Evolutionary conservation across 2,888 invertebrate species (phyloP).

Genomic region (Diarsia brunnea): DNA sequence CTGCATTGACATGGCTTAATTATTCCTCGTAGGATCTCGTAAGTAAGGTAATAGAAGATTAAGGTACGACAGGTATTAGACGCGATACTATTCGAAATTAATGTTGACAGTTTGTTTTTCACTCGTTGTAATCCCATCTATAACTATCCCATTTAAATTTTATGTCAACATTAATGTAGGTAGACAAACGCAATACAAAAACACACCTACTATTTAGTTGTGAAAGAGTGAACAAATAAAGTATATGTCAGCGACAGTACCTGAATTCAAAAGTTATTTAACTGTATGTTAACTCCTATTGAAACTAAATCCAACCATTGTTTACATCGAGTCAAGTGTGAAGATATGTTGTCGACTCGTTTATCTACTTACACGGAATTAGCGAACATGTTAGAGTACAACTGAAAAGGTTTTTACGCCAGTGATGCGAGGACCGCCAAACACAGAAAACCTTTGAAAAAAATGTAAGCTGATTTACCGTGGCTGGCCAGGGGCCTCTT

Average conservation of each 20-base stretch:
- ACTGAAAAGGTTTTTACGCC: conserved; percentile 85
- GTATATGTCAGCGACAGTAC: conserved; percentile 25
- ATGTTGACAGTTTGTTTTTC: conserved; percentile 18
- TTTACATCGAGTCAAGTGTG: conserved; percentile 54
- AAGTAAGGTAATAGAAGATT: conserved; percentile 53
- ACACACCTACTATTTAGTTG: background rate
- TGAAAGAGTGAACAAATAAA: background rate
- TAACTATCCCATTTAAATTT: background rate
- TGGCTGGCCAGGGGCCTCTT: conserved; percentile 82
- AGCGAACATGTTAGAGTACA: conserved; percentile 78
- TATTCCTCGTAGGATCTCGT: conserved; percentile 43
- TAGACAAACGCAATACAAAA: background rate
- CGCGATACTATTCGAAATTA: conserved; percentile 8
- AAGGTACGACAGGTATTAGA: conserved; percentile 40
- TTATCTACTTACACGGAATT: conserved; percentile 67
- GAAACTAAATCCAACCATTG: conserved; percentile 49
- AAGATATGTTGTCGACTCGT: conserved; percentile 52
- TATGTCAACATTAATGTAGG: background rate
- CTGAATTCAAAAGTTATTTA: conserved; percentile 37
- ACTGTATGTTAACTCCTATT: conserved; percentile 41
- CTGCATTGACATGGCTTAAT: conserved; percentile 59
- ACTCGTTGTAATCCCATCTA: background rate
- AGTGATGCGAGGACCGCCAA: conserved; percentile 86
- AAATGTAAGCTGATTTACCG: conserved; percentile 90
- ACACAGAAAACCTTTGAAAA: conserved; percentile 88